Evolutionary conservation across 2,113 vertebrate genomes (phyloP), one percentile per base, ranked within the genome.

Genomic region (Istiophorus platypterus): DNA sequence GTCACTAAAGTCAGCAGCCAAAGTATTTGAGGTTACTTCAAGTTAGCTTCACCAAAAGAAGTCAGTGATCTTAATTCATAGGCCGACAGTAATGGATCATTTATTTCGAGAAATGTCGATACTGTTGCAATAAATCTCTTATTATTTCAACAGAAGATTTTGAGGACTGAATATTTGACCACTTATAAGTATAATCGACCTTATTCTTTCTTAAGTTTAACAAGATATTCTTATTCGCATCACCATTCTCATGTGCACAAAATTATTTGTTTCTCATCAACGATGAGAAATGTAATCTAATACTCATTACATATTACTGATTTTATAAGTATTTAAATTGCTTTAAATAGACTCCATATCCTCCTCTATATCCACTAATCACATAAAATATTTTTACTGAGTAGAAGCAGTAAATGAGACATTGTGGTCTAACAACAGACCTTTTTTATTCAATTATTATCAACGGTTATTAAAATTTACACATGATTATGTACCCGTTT

Each of bases 11-110:
- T 47, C 31, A 45, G 65, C 51, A 18, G 86, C 76, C 68, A 81
- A 78, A 56, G 63, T 77, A 72, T 82, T 51, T 75, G 76, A 71
- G 72, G 76, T 83, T 59, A 2, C 31, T 29, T 84, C 1, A 37
- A 41, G 66, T 82, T 73, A 54, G 47, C 34, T 34, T 57, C 27
- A 62, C 29, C 11, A 17, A 42, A 52, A 63, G 29, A 65, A 47
- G 76, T 64, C n/a, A 26, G 14, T 24, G 7, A 52, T 67, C 12
- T 24, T n/a, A 65, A 70, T 73, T 81, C 22, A 39, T 41, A 29
- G 24, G 39, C 20, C 58, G 57, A 64, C 57, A 61, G 59, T 27
- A 31, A 62, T 72, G 41, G 56, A 71, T 72, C 76, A 67, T 82
- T 72, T 10, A 70, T 63, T 72, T 58, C n/a, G 49, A 22, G 26